These are phyloP conservation scores for Acridotheres tristis DNA, from an alignment of 2,797 vertebrate species.

Conservation along the genomic window DNA sequence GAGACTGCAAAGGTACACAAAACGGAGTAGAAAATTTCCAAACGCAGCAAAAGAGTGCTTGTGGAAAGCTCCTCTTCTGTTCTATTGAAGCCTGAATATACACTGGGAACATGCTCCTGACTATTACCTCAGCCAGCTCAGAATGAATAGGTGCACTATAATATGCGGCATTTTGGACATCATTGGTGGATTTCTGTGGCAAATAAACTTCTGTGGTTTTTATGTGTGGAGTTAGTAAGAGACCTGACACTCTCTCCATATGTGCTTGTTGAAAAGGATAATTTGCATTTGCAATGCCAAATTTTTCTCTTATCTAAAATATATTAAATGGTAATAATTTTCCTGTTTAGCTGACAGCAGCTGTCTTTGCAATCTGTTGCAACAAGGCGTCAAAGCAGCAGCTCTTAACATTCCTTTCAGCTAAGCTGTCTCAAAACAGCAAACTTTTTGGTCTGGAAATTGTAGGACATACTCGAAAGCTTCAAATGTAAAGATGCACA, in stretches of 20 bases:
- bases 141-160: not conserved
- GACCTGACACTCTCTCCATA: not conserved
- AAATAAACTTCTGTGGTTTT: not conserved
- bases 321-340: not conserved
- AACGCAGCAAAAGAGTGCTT: not conserved
- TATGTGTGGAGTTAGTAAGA: not conserved
- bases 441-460: not conserved
- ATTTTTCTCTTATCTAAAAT: not conserved
- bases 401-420: not conserved
- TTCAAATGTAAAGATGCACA: not conserved
- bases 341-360: not conserved
- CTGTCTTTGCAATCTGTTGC: not conserved
- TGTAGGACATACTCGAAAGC: not conserved
- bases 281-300: not conserved
- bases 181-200: not conserved
- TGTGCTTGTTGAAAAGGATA: not conserved
- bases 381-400: not conserved
- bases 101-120: rapidly evolving
- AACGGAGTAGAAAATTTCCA: not conserved
- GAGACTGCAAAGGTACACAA: not conserved
- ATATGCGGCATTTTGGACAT: not conserved
- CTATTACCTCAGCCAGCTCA: not conserved
- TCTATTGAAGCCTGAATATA: not conserved
- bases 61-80: not conserved
- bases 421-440: not conserved